Percentiles rank a stretch among this genome's conserved stretches.
phyloP scores from a whole-genome alignment of 2,888 invertebrate genomes.

The Acronicta aceris region DNA sequence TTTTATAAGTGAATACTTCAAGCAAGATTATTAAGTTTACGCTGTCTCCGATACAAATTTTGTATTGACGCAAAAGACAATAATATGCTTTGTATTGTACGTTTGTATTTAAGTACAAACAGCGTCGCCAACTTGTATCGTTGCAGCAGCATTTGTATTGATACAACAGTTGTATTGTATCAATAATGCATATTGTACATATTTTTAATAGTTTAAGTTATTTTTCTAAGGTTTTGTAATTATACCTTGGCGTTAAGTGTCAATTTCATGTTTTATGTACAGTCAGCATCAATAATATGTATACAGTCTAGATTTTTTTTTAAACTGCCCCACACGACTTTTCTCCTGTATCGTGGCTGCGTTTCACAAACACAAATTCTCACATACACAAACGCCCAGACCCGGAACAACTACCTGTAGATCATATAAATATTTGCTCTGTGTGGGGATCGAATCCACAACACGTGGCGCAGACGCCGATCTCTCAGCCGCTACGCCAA shows the following conservation, averaged over 20 bases:
- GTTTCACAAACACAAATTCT: too few species aligned
- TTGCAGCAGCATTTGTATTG: not conserved
- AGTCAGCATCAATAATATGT: not conserved
- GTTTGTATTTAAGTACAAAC: not conserved
- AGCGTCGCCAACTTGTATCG: slow-evolving; percentile 3
- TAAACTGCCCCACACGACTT: too few species aligned
- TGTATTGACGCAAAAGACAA: not conserved
- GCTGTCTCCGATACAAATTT: slow-evolving; percentile 6
- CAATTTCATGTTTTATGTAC: not conserved
- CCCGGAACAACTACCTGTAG: too few species aligned
- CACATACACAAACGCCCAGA: too few species aligned
- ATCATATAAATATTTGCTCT: too few species aligned
- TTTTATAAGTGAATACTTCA: not conserved
- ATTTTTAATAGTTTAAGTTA: slow-evolving; percentile 37
- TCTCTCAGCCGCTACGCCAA: too few species aligned
- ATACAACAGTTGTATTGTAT: slow-evolving; percentile 10
- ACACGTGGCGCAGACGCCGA: too few species aligned
- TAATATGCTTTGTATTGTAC: not conserved
- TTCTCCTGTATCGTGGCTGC: too few species aligned
- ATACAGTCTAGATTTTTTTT: too few species aligned
- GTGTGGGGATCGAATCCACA: too few species aligned
- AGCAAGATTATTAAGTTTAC: not conserved
- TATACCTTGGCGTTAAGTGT: slow-evolving; percentile 13
- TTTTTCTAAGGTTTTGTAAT: slow-evolving; percentile 17
- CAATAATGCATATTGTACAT: slow-evolving; percentile 40